A percentile compares a stretch with the other conserved stretches of the same genome.
These are phyloP conservation scores for Hypsopygia costalis DNA, from an alignment of 2,888 invertebrate species.

Conservation along the genomic window DNA sequence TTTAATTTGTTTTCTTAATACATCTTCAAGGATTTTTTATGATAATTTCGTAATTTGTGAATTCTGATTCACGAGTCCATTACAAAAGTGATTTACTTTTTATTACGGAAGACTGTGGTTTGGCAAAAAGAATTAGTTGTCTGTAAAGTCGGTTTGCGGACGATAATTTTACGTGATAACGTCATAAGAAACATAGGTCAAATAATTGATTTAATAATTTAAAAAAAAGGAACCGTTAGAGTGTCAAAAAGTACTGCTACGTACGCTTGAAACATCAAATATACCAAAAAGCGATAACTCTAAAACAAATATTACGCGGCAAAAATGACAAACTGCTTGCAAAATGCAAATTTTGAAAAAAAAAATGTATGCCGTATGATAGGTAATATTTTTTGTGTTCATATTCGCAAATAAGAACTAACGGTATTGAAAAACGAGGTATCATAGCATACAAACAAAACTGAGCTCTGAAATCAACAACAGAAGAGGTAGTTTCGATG, in stretches of 20 bases:
- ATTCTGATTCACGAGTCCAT: too few relatives aligned
- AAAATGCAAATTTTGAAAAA: slow-evolving; percentile 28
- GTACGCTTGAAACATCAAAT: neutral
- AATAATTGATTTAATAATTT: too few relatives aligned
- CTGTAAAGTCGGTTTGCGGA: too few relatives aligned
- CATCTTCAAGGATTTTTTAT: too few relatives aligned
- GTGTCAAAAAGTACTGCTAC: neutral
- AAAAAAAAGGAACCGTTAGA: too few relatives aligned
- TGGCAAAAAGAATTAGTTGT: too few relatives aligned
- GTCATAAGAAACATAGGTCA: too few relatives aligned
- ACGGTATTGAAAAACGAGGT: slow-evolving; percentile 39
- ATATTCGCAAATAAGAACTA: slow-evolving; percentile 42
- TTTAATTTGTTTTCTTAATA: too few relatives aligned
- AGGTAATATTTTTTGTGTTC: slow-evolving; percentile 43
- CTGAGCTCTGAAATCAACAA: neutral
- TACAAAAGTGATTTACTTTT: too few relatives aligned
- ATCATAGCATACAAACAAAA: slow-evolving; percentile 3
- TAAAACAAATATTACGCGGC: slow-evolving; percentile 15
- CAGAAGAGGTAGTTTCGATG: slow-evolving; percentile 5
- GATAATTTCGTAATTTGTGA: too few relatives aligned
- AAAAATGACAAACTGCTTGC: slow-evolving; percentile 12
- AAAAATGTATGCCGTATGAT: slow-evolving; percentile 33
- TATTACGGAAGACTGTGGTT: too few relatives aligned
- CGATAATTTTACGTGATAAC: too few relatives aligned
- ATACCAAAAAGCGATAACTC: slow-evolving; percentile 9